Percentiles rank a stretch among this genome's conserved stretches.
Conservation (phyloP, 2,113 vertebrate genomes). For the Empidonax traillii region DNA sequence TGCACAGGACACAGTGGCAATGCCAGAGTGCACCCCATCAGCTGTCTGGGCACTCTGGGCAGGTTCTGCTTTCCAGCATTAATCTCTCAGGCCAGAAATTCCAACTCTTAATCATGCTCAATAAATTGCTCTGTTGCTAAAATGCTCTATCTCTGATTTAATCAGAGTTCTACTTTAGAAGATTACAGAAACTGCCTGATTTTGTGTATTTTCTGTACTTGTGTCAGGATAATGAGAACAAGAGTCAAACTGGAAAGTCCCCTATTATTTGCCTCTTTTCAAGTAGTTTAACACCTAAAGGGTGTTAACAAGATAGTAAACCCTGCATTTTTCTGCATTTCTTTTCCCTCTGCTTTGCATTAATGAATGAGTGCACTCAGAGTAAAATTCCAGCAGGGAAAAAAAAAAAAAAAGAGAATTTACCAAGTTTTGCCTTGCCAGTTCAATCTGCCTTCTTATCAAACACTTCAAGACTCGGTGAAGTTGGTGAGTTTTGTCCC, state of each 20-base stretch:
- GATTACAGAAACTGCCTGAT: neutral
- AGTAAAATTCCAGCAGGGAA: neutral
- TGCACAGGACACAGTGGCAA: neutral
- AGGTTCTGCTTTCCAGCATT: neutral
- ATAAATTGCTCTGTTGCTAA: neutral
- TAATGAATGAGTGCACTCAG: neutral
- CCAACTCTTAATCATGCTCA: neutral
- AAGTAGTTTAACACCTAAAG: neutral
- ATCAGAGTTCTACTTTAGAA: neutral
- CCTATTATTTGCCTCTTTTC: neutral
- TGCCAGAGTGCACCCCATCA: neutral
- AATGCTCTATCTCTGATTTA: neutral
- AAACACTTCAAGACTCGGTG: neutral
- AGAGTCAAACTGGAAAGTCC: neutral
- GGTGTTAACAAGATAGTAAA: neutral
- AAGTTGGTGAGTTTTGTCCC: neutral
- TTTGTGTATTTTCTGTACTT: neutral
- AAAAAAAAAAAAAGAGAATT: neutral
- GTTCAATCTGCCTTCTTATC: neutral
- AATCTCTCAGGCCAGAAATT: neutral
- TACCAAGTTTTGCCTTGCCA: accelerated
- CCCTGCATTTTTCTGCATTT: neutral
- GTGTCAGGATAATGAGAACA: neutral
- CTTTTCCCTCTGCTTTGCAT: neutral
- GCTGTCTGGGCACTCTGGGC: neutral